These are phyloP conservation scores for Rugalucina vietnamica DNA, from an alignment of 2,888 invertebrate genomes.

Conservation along the genomic window DNA sequence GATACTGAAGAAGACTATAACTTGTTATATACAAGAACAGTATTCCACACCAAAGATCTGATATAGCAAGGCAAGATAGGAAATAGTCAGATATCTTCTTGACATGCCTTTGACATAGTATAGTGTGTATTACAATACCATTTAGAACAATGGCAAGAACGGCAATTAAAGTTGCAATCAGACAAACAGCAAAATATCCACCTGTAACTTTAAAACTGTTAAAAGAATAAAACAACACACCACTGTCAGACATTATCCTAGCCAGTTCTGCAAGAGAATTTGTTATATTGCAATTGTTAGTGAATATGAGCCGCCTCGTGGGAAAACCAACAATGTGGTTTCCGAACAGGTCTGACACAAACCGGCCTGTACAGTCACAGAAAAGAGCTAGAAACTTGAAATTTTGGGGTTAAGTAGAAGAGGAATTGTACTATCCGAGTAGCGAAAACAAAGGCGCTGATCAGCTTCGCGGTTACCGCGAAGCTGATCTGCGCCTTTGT, in stretches of 20 bases:
- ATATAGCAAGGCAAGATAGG: constrained; percentile 64
- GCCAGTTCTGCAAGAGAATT: no score
- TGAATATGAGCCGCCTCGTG: no score
- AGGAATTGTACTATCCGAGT: no score
- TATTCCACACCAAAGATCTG: constrained; percentile 68
- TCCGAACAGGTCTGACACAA: no score
- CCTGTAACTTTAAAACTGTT: constrained; percentile 43
- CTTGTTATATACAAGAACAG: constrained; percentile 63
- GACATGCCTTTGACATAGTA: constrained; percentile 29
- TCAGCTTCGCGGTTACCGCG: no score
- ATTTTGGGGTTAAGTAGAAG: no score
- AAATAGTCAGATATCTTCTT: constrained; percentile 59
- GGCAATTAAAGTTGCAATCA: constrained; percentile 52
- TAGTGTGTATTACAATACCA: constrained; percentile 54
- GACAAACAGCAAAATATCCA: constrained; percentile 28
- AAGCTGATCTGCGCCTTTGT: no score
- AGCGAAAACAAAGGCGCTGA: no score
- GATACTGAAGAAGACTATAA: constrained; percentile 69
- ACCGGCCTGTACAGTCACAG: no score
- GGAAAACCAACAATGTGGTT: no score
- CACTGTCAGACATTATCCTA: neutral
- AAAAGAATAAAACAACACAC: neutral
- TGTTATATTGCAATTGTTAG: no score
- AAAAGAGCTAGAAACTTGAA: no score
- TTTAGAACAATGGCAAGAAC: constrained; percentile 59